Evolutionary conservation across 1,140 invertebrate species (phyloP), one percentile per base, ranked within the genome.

Genomic region (Dinothrombium tinctorium): DNA sequence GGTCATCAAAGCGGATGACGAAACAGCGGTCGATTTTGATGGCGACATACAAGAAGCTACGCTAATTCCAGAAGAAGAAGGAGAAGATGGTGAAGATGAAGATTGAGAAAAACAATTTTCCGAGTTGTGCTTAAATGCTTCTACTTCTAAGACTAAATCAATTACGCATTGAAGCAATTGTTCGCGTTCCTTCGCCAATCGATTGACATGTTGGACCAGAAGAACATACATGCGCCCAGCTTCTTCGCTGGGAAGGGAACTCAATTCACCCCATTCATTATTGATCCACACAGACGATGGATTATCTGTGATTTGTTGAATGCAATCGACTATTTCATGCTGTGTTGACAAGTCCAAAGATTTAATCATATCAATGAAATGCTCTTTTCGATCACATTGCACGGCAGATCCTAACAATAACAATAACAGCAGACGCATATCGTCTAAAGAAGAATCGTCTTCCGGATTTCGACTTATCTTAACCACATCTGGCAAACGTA

Each of bases 341-440:
- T 94, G 86, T 4, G 71, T 69, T 44, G 76, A 71, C 6, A 86
- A 60, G 56, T 83, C 69, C 11, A 92, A 61, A 2, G 40, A 69
- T 63, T 84, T 89, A 35, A 92, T 92, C 47, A 69, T 68, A 9
- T 59, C 77, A 42, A 95, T 90, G 55, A 94, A 86, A 28, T 71
- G 60, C 57, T 92, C 78, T 56, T 92, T 90, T 48, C 78, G 80
- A 3, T 83, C 79, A 58, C 83, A 87, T 55, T 95, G 87, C 2
- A 94, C 84, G 9, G 87, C 87, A 58, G 83, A 89, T 17, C 86
- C 86, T 39, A 95, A 67, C 15, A 95, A 58, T 37, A 94, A 60
- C n/a, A 90, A 63, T 19, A 92, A 59, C 3, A 89, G 58, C 8
- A 81, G 68, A 51, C 77, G 72, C 64, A 94, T 70, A 51, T 90